Conservation (phyloP, 1,140 invertebrate species). For the Galleria mellonella region DNA sequence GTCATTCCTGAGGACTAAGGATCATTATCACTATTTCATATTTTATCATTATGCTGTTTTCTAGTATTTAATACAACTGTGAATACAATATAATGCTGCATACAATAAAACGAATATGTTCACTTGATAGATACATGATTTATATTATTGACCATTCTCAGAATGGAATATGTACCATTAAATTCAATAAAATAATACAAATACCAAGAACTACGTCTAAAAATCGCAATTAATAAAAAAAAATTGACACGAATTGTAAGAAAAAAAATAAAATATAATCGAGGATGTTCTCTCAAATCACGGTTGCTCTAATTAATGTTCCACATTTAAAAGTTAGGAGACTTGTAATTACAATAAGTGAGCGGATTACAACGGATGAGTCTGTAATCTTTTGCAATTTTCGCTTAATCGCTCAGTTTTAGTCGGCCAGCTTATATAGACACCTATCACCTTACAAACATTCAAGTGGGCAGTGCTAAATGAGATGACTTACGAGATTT, state of each 20-base stretch:
- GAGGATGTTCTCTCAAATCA: constrained; percentile 24
- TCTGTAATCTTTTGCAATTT: constrained; percentile 65
- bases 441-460: constrained; percentile 8
- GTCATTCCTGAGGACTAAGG: too few species aligned
- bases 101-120: too few species aligned
- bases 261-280: too few species aligned
- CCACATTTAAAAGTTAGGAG: constrained; percentile 47
- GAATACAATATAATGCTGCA: too few species aligned
- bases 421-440: constrained; percentile 34
- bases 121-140: too few species aligned
- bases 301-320: constrained; percentile 39
- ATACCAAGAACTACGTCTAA: too few species aligned
- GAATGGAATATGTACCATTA: neutral
- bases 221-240: too few species aligned
- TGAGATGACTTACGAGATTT: constrained; percentile 4
- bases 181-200: neutral
- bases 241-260: too few species aligned
- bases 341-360: constrained; percentile 53
- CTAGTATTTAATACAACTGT: too few species aligned
- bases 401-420: constrained; percentile 55
- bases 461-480: neutral
- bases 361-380: constrained; percentile 40
- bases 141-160: neutral
- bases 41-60: too few species aligned
- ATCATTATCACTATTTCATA: too few species aligned